Evolutionary conservation across 1,140 invertebrate genomes (phyloP).

Genomic region (Drosophila serrata): DNA sequence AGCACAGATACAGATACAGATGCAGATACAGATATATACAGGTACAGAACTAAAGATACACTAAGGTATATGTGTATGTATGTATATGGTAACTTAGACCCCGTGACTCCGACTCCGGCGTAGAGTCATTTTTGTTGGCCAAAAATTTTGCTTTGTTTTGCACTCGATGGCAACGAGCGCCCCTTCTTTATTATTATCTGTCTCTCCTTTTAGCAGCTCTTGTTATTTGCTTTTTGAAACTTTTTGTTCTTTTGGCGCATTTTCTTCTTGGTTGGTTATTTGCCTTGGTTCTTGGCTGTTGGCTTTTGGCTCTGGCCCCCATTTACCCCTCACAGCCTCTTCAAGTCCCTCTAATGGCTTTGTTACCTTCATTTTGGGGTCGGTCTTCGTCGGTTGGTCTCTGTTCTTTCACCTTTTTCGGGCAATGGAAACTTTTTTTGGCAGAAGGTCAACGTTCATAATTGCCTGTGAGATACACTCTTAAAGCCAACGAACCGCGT

Average conservation of each 20-base stretch:
- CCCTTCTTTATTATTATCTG: conserved; percentile 47
- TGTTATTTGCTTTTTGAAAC: conserved; percentile 53
- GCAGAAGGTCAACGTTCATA: conserved; percentile 79
- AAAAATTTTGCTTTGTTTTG: conserved; percentile 60
- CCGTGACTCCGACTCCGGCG: conserved; percentile 47
- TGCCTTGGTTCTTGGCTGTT: conserved; percentile 30
- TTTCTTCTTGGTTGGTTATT: conserved; percentile 30
- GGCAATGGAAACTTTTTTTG: conserved; percentile 65
- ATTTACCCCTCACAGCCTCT: neutral
- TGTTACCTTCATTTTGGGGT: conserved; percentile 40
- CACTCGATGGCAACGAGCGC: conserved; percentile 26
- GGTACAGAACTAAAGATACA: conserved; percentile 23
- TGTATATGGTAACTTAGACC: conserved; percentile 29
- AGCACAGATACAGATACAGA: conserved; percentile 13
- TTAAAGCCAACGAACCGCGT: conserved; percentile 50
- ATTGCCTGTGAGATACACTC: conserved; percentile 53
- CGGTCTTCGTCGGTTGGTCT: conserved; percentile 15
- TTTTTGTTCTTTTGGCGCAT: conserved; percentile 46
- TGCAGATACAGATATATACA: conserved; percentile 17
- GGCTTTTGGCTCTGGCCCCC: neutral
- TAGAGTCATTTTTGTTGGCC: conserved; percentile 54
- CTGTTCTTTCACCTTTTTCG: conserved; percentile 49
- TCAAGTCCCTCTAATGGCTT: conserved; percentile 33
- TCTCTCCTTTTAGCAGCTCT: conserved; percentile 27
- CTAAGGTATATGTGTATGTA: conserved; percentile 7